Conservation (phyloP, 2,797 vertebrate genomes). For the Nannoperca australis region DNA sequence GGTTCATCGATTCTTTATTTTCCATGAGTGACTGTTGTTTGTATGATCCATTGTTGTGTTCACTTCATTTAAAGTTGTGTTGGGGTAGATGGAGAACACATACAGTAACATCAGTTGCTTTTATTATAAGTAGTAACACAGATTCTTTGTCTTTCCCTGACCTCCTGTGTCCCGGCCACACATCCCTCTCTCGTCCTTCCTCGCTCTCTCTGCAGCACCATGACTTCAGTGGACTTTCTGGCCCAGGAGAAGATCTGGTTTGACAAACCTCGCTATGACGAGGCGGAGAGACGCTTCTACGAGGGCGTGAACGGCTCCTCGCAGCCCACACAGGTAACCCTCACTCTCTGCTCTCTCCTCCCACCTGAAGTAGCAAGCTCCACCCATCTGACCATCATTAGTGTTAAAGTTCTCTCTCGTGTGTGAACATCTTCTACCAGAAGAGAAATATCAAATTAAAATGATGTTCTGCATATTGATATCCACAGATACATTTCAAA, state of each 20-base stretch:
- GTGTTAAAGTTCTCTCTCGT: not conserved
- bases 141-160: constrained; percentile 16
- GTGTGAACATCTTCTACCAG: not conserved
- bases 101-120: not conserved
- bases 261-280: constrained; percentile 93
- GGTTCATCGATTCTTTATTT: constrained; percentile 19
- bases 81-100: not conserved
- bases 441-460: not conserved
- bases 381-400: not conserved
- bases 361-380: not conserved
- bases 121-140: constrained; percentile 1
- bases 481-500: too few relatives aligned
- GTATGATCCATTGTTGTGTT: constrained; percentile 40
- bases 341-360: too few relatives aligned
- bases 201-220: constrained; percentile 83
- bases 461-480: too few relatives aligned
- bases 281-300: constrained; percentile 92
- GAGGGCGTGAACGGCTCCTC: constrained; percentile 86
- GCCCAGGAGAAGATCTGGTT: constrained; percentile 96
- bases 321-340: constrained; percentile 82
- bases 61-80: constrained; percentile 28
- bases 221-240: constrained; percentile 87
- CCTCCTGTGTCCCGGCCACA: constrained; percentile 41
- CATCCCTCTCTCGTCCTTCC: constrained; percentile 42
- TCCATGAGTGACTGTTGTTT: constrained; percentile 28